These are phyloP conservation scores for Dinocampus coccinellae DNA, from an alignment of 2,888 invertebrate genomes.

Conservation along the genomic window DNA sequence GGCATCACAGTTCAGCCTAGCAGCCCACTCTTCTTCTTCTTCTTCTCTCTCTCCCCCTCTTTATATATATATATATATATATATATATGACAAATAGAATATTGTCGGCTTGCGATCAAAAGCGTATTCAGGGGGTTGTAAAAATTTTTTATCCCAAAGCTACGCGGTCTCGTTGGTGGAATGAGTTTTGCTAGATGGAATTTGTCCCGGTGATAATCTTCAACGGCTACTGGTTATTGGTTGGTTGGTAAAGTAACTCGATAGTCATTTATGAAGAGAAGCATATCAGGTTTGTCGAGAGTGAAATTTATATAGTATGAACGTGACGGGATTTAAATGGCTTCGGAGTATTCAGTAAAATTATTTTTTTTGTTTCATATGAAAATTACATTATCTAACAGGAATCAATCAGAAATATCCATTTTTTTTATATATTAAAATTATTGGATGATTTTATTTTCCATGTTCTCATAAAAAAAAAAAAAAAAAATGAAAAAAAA, in stretches of 20 bases:
- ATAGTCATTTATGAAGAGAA: slow-evolving; percentile 40
- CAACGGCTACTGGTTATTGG: slow-evolving; percentile 62
- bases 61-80: not conserved
- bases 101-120: slow-evolving; percentile 61
- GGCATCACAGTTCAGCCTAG: slow-evolving; percentile 1
- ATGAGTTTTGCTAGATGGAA: slow-evolving; percentile 60
- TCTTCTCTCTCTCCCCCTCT: too few relatives aligned
- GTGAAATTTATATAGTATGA: not conserved
- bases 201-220: slow-evolving; percentile 66
- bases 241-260: slow-evolving; percentile 46
- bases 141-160: slow-evolving; percentile 38
- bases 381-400: too few relatives aligned
- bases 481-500: too few relatives aligned
- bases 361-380: too few relatives aligned
- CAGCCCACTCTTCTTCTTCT: too few relatives aligned
- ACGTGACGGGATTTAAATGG: not conserved
- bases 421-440: too few relatives aligned
- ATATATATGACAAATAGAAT: slow-evolving; percentile 44
- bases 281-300: not conserved
- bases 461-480: too few relatives aligned
- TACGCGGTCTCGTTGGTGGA: slow-evolving; percentile 43
- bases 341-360: slow-evolving; percentile 16
- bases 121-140: slow-evolving; percentile 43
- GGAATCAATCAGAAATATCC: too few relatives aligned
- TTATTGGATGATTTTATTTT: too few relatives aligned